These are phyloP conservation scores for Steinernema hermaphroditum DNA, from an alignment of 2,888 invertebrate genomes.

Conservation along the genomic window DNA sequence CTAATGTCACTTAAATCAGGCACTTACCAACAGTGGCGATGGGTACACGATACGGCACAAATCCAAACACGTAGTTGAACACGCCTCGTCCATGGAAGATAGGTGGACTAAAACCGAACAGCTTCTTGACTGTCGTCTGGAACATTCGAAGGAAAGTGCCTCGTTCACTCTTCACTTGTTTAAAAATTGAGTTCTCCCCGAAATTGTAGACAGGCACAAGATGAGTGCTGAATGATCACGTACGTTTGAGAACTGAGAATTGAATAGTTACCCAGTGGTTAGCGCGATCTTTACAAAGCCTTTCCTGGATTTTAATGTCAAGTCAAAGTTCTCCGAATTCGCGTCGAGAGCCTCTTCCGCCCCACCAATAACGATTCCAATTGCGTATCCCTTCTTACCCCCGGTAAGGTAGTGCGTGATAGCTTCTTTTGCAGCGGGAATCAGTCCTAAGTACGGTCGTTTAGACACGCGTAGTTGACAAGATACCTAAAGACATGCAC, in stretches of 20 bases:
- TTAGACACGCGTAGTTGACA: neutral
- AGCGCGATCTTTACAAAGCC: constrained; percentile 53
- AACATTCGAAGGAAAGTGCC: constrained; percentile 50
- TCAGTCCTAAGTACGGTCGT: neutral
- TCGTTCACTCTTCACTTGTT: constrained; percentile 46
- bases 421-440: neutral
- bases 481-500: neutral
- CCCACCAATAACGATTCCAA: constrained; percentile 54
- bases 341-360: constrained; percentile 57
- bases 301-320: constrained; percentile 48
- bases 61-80: constrained; percentile 85
- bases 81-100: constrained; percentile 75
- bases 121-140: constrained; percentile 57
- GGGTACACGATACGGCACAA: constrained; percentile 80
- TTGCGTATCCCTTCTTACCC: constrained; percentile 42
- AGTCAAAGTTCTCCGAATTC: constrained; percentile 50
- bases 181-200: constrained; percentile 68
- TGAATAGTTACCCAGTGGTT: constrained; percentile 40
- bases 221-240: too few species aligned
- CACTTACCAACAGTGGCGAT: constrained; percentile 79
- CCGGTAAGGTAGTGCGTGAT: neutral
- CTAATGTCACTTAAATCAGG: too few species aligned
- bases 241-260: too few species aligned
- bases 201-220: constrained; percentile 68
- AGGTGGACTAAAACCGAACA: constrained; percentile 68